Conservation (phyloP, 2,888 invertebrate species). For the Nomada flava region DNA sequence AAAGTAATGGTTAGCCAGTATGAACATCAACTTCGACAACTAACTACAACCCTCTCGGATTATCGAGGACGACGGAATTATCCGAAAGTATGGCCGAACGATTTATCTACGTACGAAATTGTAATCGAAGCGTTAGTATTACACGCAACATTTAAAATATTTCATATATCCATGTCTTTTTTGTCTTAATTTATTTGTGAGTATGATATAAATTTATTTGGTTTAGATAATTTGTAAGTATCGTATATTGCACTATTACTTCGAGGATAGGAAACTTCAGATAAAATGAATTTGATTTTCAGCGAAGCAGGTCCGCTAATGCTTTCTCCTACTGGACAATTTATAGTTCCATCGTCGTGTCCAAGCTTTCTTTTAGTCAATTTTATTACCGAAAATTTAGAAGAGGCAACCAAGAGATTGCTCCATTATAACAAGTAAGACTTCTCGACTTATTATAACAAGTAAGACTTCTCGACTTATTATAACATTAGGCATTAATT, state of each 20-base stretch:
- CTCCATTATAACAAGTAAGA: slow-evolving; percentile 91
- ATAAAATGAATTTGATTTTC: slow-evolving; percentile 43
- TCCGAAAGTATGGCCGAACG: slow-evolving; percentile 90
- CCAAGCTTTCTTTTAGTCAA: slow-evolving; percentile 94
- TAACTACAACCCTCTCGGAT: slow-evolving; percentile 94
- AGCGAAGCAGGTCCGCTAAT: slow-evolving; percentile 97
- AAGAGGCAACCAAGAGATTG: slow-evolving; percentile 90
- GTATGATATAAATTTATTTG: neutral
- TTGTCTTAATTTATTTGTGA: neutral
- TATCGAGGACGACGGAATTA: slow-evolving; percentile 88
- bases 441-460: slow-evolving; percentile 3
- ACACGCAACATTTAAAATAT: slow-evolving; percentile 30
- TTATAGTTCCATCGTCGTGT: slow-evolving; percentile 96
- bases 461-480: slow-evolving; percentile 85
- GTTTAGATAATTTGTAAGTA: slow-evolving; percentile 20
- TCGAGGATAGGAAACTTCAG: neutral
- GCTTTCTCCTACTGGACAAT: slow-evolving; percentile 97
- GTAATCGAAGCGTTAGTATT: slow-evolving; percentile 94
- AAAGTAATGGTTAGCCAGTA: slow-evolving; percentile 95
- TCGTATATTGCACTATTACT: slow-evolving; percentile 6
- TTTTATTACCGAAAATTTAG: slow-evolving; percentile 92
- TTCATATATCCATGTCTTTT: neutral
- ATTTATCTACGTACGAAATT: slow-evolving; percentile 91
- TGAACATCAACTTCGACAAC: slow-evolving; percentile 92
- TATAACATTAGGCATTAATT: neutral